phyloP scores from a whole-genome alignment of 2,888 invertebrate species.

The Agrypnus murinus region DNA sequence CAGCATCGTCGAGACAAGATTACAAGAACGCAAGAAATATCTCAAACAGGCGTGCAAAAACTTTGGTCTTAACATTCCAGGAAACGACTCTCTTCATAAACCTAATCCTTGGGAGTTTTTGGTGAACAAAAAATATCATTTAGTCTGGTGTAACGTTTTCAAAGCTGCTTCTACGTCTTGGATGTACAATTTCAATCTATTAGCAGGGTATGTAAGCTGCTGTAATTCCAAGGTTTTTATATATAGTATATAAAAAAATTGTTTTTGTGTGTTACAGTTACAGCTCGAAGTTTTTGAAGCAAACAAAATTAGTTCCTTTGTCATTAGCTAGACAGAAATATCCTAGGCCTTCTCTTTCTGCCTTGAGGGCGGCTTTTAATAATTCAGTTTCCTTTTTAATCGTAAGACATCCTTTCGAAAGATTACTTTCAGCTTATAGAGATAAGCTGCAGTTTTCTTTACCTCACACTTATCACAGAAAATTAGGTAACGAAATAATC shows the following conservation, averaged over 20 bases:
- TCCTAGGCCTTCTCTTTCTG: constrained; percentile 82
- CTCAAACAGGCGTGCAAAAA: constrained; percentile 77
- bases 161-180: constrained; percentile 93
- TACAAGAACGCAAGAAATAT: constrained; percentile 76
- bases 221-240: not conserved
- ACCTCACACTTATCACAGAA: constrained; percentile 88
- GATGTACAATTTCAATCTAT: constrained; percentile 93
- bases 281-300: constrained; percentile 83
- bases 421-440: constrained; percentile 86
- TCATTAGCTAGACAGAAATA: constrained; percentile 86
- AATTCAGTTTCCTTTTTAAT: constrained; percentile 88
- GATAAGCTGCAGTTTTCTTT: constrained; percentile 90
- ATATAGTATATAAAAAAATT: too few species aligned
- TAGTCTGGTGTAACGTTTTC: constrained; percentile 90
- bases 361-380: constrained; percentile 82
- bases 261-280: constrained; percentile 77
- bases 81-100: constrained; percentile 76
- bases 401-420: constrained; percentile 87
- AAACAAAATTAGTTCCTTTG: constrained; percentile 85
- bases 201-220: constrained; percentile 82
- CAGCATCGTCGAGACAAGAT: constrained; percentile 76
- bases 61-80: constrained; percentile 76
- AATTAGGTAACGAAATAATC: constrained; percentile 85
- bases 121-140: constrained; percentile 85
- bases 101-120: constrained; percentile 92